These are phyloP conservation scores for Genyomyrus donnyi DNA, from an alignment of 2,113 vertebrate genomes.

Conservation along the genomic window DNA sequence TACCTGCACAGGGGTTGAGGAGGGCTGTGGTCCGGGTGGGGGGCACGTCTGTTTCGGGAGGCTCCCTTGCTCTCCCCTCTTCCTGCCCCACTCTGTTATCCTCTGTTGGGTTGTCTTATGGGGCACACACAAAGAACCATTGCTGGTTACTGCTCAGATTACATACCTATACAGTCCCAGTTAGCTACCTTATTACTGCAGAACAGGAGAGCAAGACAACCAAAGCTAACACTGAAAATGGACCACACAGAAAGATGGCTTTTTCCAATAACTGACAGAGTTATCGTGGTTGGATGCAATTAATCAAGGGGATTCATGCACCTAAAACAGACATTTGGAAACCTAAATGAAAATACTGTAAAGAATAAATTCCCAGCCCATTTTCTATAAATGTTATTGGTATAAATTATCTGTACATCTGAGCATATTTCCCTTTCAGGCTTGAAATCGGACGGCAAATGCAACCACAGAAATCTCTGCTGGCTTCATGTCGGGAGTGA, in stretches of 20 bases:
- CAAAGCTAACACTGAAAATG: background rate
- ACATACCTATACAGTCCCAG: background rate
- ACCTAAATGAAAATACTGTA: background rate
- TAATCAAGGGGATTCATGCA: background rate
- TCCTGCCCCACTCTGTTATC: constrained; percentile 55
- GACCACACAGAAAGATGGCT: background rate
- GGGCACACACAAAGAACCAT: constrained; percentile 18
- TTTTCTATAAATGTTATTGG: background rate
- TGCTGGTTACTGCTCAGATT: background rate
- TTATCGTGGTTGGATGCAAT: background rate
- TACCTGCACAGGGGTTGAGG: constrained; percentile 59
- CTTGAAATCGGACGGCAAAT: background rate
- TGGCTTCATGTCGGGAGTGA: background rate
- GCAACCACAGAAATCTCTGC: background rate
- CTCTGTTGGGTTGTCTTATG: constrained; percentile 47
- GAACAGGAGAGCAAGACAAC: background rate
- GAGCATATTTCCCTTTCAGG: background rate
- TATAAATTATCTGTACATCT: background rate
- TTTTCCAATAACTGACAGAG: background rate
- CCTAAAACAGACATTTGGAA: background rate
- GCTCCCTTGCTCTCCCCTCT: constrained; percentile 23
- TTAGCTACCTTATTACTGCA: background rate
- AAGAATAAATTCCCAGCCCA: background rate
- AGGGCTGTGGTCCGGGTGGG: constrained; percentile 20
- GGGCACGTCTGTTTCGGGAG: constrained; percentile 24